Conservation (phyloP, 1,140 invertebrate species). For the Lepidurus apus region DNA sequence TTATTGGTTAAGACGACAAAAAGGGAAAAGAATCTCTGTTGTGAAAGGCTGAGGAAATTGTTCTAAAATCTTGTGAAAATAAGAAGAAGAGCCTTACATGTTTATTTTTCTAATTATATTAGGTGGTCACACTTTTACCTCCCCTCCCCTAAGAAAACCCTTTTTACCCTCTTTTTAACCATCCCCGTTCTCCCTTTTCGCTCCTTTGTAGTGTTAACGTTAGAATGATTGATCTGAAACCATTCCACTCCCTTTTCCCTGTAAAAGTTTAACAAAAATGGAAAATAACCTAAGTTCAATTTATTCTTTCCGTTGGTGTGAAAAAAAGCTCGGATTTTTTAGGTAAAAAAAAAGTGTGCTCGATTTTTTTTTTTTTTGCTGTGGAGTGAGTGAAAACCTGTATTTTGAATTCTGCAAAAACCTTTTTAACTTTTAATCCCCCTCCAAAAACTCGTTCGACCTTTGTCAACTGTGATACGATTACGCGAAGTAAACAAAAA, state of each 20-base stretch:
- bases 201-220: background rate
- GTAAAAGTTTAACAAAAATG: background rate
- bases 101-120: conserved; percentile 23
- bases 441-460: conserved; percentile 2
- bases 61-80: background rate
- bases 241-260: background rate
- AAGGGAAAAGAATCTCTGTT: background rate
- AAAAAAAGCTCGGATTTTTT: background rate
- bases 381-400: conserved; percentile 11
- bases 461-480: conserved; percentile 21
- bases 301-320: background rate
- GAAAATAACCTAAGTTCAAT: background rate
- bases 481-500: conserved; percentile 7
- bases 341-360: background rate
- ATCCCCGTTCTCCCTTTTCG: background rate
- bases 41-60: background rate
- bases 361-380: background rate
- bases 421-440: background rate
- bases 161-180: background rate
- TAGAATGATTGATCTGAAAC: background rate
- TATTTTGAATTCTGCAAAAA: background rate
- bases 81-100: conserved; percentile 21
- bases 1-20: background rate
- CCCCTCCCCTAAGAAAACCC: background rate
- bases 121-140: background rate